Base-by-base conservation (phyloP, 1,140 invertebrate genomes). In the Heliconius congener region DNA sequence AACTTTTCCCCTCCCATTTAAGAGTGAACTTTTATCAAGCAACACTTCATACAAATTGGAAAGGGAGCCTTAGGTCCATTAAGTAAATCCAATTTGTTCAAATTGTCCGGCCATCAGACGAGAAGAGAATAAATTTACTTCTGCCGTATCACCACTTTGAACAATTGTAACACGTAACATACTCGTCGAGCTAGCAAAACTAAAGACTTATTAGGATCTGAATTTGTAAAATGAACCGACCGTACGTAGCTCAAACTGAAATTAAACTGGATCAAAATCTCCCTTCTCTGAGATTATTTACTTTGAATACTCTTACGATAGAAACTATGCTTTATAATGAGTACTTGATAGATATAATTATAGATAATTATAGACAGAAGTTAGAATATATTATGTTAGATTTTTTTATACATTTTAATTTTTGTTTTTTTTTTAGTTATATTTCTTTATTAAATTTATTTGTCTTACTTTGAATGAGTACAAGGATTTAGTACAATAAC, bases 41-140 rank as follows among this genome's bases (percentile, higher is more conserved):
- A 81, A 81, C 80, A 80, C 80, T 81, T 79, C 78, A 83, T 79
- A 82, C 84, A 78, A 83, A 85, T 85, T 83, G 82, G 82, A 79
- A 75, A 76, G 77, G 72, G 77, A 74, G 60, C 81, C 78, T 80
- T 76, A 79, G 80, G 57, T 85, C 81, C 76, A 86, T 86, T 86
- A 86, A 78, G 80, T 83, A 86, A 86, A 82, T 82, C 79, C 80
- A 86, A 82, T 86, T 86, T 86, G 79, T 78, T 42, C 60, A 78
- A 85, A 84, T 83, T 80, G 83, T 83, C 78, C 78, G 70, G 71
- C 81, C 60, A 79, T 85, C 73, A 80, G 76, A 73, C 37, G 76
- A 78, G 80, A 81, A 80, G 80, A 76, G 78, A 79, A 79, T 72
- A 79, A 80, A 82, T 81, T 83, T 75, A 72, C 73, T 82, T 73